Evolutionary conservation across 2,797 vertebrate genomes (phyloP), one percentile per base, ranked within the genome.

Genomic region (Cyprinella venusta): DNA sequence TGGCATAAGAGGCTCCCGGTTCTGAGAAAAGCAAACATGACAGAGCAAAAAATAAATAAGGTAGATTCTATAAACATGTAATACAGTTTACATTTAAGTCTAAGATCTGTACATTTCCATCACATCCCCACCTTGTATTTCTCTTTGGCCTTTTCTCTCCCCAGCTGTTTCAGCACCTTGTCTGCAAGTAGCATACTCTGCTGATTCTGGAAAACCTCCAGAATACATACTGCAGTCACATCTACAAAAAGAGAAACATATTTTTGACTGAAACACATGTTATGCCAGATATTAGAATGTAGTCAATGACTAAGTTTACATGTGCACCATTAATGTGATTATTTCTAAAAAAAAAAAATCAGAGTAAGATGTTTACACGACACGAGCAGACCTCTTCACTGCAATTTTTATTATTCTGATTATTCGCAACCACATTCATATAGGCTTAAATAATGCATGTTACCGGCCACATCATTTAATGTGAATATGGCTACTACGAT

Each of bases 101-200:
- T 21, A 9, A 59, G 16, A 56, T 63, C 33, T 18, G 21, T 19
- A 8, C 4, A 8, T 30, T 36, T 63, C 61, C 10, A 4, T 30
- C 10, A 45, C 6, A 21, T 42, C 69, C 89, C 88, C 91, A 99
- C 98, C 96, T 99, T 99, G 89, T 99, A 99, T 88, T 99, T 99
- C 15, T 99, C 97, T 95, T 99, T 99, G 92, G 98, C 98, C 91
- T 99, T 99, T 93, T 99, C 98, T 93, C 98, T 99, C 13, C 98
- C 98, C 88, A 99, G 95, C 80, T 96, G 96, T 90, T 99, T 99
- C 88, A 99, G 95, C 88, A 99, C 97, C 93, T 97, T 99, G 94
- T 99, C 98, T 86, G 98, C 98, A 88, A 99, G 92, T 69, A 99
- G 90, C 98, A 99, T 99, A 93, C 98, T 99, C 88, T 98, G 97